Percentiles rank a stretch among this genome's conserved stretches.
phyloP scores from a whole-genome alignment of 1,140 invertebrate species.

The Calycopis cecrops region DNA sequence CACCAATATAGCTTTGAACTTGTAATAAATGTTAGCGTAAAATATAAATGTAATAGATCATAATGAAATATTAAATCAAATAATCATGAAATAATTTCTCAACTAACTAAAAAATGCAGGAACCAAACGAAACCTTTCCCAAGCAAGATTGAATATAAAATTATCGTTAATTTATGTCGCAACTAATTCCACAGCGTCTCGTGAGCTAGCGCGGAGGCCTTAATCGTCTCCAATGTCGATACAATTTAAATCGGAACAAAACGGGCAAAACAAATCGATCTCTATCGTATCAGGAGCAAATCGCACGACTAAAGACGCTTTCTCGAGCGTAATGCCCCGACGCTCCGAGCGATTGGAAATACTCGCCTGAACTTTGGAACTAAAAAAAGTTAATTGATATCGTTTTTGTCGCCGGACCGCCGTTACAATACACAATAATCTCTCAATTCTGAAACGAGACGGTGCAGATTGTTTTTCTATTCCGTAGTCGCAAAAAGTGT shows the following conservation, averaged over 20 bases:
- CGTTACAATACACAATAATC: conserved; percentile 51
- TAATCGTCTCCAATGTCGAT: conserved; percentile 64
- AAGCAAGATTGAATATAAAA: neutral
- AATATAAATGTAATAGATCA: no score
- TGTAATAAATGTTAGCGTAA: no score
- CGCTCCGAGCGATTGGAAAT: conserved; percentile 57
- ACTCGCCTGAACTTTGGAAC: conserved; percentile 50
- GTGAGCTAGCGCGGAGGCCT: conserved; percentile 45
- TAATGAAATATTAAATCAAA: no score
- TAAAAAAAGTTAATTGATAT: conserved; percentile 67
- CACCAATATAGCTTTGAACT: no score
- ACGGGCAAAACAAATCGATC: conserved; percentile 65
- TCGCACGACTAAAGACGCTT: conserved; percentile 67
- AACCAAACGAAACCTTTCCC: no score
- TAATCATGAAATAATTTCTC: no score
- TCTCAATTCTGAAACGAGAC: conserved; percentile 36
- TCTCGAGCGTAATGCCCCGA: conserved; percentile 52
- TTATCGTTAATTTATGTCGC: conserved; percentile 27
- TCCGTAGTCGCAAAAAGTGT: conserved; percentile 26
- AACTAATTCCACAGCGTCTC: conserved; percentile 43
- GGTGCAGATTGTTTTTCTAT: conserved; percentile 32
- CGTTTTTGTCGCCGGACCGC: conserved; percentile 54
- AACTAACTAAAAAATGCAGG: no score
- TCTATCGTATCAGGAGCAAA: conserved; percentile 67
- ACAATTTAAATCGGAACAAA: conserved; percentile 68